A percentile compares a stretch with the other conserved stretches of the same genome.
These are phyloP conservation scores for Stegodyphus dumicola DNA, from an alignment of 1,140 invertebrate species.

Conservation along the genomic window DNA sequence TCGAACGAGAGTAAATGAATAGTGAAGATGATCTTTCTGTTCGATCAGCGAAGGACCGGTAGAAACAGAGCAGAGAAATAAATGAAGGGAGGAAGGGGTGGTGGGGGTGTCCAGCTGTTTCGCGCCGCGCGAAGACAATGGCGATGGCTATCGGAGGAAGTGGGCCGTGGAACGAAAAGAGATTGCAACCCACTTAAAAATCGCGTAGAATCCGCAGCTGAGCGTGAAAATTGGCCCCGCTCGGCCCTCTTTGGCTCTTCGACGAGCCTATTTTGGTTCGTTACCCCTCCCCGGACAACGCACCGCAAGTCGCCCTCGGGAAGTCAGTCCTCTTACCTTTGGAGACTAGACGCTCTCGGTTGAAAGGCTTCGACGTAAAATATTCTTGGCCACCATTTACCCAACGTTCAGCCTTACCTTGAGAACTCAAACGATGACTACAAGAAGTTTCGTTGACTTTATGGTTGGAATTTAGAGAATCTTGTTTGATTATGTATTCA, in stretches of 20 bases:
- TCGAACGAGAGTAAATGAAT: no score
- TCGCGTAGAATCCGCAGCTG: slow-evolving; percentile 1
- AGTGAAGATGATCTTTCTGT: no score
- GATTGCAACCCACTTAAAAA: slow-evolving; percentile 49
- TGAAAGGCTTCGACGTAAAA: neutral
- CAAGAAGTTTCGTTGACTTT: neutral
- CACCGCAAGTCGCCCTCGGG: neutral
- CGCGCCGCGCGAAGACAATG: slow-evolving; percentile 19
- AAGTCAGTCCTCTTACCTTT: neutral
- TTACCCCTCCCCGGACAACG: slow-evolving; percentile 23
- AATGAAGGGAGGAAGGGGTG: neutral
- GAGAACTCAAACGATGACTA: no score
- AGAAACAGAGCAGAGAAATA: slow-evolving; percentile 7
- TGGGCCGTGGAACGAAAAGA: slow-evolving; percentile 40
- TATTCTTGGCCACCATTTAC: neutral
- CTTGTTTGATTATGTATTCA: no score
- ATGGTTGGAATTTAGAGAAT: neutral
- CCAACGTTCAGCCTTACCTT: neutral
- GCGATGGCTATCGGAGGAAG: slow-evolving; percentile 38
- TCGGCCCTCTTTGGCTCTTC: slow-evolving; percentile 33
- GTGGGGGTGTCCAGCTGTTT: neutral
- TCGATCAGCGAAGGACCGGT: neutral
- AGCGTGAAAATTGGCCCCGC: slow-evolving; percentile 54
- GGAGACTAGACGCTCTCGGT: neutral
- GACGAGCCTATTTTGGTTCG: slow-evolving; percentile 46